A percentile compares a stretch with the other conserved stretches of the same genome.
These are phyloP conservation scores for Sarcophaga caerulescens DNA, from an alignment of 2,888 invertebrate species.

Conservation along the genomic window DNA sequence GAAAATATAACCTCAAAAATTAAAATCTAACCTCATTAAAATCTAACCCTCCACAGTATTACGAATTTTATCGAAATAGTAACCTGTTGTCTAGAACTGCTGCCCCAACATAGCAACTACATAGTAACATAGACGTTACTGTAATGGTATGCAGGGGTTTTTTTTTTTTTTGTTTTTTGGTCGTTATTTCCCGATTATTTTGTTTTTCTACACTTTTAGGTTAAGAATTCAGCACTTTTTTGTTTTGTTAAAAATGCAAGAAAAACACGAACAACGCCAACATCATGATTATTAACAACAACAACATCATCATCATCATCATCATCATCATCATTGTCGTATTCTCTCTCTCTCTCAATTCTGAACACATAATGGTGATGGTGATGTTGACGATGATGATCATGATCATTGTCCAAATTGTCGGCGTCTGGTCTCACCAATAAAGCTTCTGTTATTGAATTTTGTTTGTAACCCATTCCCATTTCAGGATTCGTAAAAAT, in stretches of 20 bases:
- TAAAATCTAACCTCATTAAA: no score
- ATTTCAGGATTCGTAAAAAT: constrained; percentile 77
- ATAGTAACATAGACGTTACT: constrained; percentile 9
- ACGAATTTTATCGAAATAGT: constrained; percentile 23
- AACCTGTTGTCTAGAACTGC: constrained; percentile 9
- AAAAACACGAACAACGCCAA: constrained; percentile 15
- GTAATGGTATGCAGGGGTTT: constrained; percentile 8
- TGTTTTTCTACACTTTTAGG: constrained; percentile 30
- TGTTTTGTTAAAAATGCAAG: constrained; percentile 1
- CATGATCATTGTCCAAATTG: constrained; percentile 49
- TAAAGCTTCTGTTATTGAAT: constrained; percentile 66
- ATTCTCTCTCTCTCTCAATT: not conserved
- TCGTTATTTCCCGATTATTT: not conserved
- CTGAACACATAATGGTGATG: constrained; percentile 15
- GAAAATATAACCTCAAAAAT: no score
- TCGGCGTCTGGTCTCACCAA: constrained; percentile 63
- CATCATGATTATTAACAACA: constrained; percentile 27
- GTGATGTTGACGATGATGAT: constrained; percentile 3
- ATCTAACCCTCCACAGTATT: constrained; percentile 4
- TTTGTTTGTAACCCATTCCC: constrained; percentile 57
- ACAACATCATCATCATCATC: not conserved
- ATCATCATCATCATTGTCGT: constrained; percentile 28
- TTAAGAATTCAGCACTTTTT: constrained; percentile 43
- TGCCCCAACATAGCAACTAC: not conserved
- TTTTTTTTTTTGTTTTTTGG: not conserved